Evolutionary conservation across 53 echinoderm and acorn worm genomes (phyloP).

Genomic region (Holothuria scabra): DNA sequence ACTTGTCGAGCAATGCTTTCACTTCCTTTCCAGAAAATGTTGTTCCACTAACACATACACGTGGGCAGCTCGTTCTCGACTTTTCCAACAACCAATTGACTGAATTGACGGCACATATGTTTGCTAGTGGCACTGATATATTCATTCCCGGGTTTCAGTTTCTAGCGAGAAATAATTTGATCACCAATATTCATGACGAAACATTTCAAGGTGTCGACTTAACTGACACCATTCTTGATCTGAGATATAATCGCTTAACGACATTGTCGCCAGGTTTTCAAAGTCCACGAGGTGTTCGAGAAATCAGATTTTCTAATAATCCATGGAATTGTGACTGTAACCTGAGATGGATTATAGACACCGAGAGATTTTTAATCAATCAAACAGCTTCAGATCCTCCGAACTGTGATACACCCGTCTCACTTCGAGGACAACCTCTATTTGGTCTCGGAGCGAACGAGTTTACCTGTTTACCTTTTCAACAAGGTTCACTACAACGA

Average conservation of each 20-base stretch:
- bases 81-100: conserved; percentile 14
- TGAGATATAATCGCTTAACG: conserved; percentile 13
- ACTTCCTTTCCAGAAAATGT: conserved; percentile 2
- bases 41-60: background rate
- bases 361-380: background rate
- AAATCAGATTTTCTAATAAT: background rate
- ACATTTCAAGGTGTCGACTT: background rate
- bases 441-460: background rate
- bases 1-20: too few relatives aligned
- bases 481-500: background rate
- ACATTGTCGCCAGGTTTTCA: conserved; percentile 3
- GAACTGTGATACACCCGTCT: background rate
- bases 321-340: conserved; percentile 42
- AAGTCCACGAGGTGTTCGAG: background rate
- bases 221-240: background rate
- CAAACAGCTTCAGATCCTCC: conserved; percentile 1
- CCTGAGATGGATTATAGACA: background rate
- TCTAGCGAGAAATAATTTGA: conserved; percentile 21
- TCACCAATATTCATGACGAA: conserved; percentile 19
- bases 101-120: conserved; percentile 28
- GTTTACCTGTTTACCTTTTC: conserved; percentile 7
- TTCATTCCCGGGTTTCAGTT: conserved; percentile 9
- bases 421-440: background rate
- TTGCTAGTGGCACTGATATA: background rate
- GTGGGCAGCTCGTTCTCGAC: background rate